Evolutionary conservation across 2,113 vertebrate species (phyloP), one percentile per base, ranked within the genome.

Genomic region (Myiozetetes cayanensis): DNA sequence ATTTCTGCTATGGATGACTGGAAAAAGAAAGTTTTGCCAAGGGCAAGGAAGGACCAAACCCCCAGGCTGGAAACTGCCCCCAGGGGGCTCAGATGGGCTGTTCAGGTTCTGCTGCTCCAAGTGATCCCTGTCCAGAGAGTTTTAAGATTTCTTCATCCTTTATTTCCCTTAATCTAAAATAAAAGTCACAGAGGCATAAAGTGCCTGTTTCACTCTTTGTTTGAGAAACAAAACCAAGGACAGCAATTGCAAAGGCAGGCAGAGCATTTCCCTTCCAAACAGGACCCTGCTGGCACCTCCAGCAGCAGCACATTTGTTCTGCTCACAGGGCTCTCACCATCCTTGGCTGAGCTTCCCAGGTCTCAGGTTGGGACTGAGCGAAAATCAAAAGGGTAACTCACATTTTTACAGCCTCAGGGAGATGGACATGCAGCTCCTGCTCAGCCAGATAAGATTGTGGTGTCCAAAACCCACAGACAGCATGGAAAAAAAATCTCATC

Each of bases 261-360:
- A 52, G 50, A 27, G 50, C 50, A 27, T 28, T 52, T 52, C 50
- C 9, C 50, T 52, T 52, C 50, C 50, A 27, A 28, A 9, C 24
- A 50, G 49, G 49, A 20, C 4, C 49, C 58, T 31, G 39, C 41
- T 61, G 17, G 27, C 8, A 2, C 52, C 49, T 22, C 21, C 52
- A 28, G 33, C 58, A 46, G 2, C 41, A 41, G 80, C 56, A 21
- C 2, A 0, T 28, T 28, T 12, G 28, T 52, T 66, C 12, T 61
- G 70, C 7, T 5, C 10, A 8, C 10, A 19, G 37, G n/a, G 21
- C 33, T 79, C 56, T 41, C 0, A 1, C 28, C 2, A 0, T 6
- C 25, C 66, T 24, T 25, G 58, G 68, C 5, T 25, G 50, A 59
- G 56, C 10, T 55, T 28, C 53, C 10, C 2, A 9, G 31, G 35